Conservation (phyloP, 2,888 invertebrate genomes). For the Dendrolimus pini region DNA sequence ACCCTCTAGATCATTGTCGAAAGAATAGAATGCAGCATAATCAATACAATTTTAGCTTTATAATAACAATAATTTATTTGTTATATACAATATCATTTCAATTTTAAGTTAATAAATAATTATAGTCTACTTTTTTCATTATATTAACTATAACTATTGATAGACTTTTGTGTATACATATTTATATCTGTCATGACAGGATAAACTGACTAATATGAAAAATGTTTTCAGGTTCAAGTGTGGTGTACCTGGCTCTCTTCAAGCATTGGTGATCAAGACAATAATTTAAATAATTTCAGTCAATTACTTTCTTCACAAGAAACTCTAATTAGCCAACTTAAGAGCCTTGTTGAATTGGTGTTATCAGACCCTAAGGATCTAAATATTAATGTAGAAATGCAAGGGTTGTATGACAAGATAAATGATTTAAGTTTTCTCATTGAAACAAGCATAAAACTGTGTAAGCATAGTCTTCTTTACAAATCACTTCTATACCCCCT, state of each 20-base stretch:
- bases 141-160: too few species aligned
- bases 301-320: conserved; percentile 41
- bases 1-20: too few species aligned
- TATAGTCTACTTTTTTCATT: too few species aligned
- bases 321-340: conserved; percentile 40
- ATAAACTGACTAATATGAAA: neutral
- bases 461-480: conserved; percentile 39
- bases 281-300: conserved; percentile 19
- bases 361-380: conserved; percentile 24
- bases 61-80: too few species aligned
- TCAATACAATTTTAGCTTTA: too few species aligned
- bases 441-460: conserved; percentile 36
- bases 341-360: conserved; percentile 28
- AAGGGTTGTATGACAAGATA: conserved; percentile 46
- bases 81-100: too few species aligned
- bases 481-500: conserved; percentile 49
- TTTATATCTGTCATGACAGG: too few species aligned
- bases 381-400: conserved; percentile 34
- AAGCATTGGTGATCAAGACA: conserved; percentile 12
- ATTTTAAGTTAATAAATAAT: too few species aligned
- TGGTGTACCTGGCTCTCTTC: conserved; percentile 20
- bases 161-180: too few species aligned
- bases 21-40: too few species aligned
- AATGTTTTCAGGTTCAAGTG: conserved; percentile 28
- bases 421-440: conserved; percentile 43